Percentiles rank a stretch among this genome's conserved stretches.
Conservation (phyloP, 2,888 invertebrate species). For the Agriotes lineatus region DNA sequence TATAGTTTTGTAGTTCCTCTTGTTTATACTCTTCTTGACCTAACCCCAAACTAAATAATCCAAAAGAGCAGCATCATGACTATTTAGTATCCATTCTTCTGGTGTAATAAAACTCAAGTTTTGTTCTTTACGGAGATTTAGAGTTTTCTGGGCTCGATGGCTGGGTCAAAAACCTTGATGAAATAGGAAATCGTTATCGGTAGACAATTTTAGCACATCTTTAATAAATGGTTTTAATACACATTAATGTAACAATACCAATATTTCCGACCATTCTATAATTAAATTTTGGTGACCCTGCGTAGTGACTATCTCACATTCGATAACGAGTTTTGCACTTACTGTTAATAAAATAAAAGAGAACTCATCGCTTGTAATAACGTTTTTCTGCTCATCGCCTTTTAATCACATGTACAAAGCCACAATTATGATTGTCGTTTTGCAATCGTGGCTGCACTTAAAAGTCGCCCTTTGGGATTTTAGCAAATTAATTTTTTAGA, state of each 20-base stretch:
- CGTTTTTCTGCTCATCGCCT: no score
- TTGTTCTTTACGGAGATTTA: background rate
- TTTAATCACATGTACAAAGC: no score
- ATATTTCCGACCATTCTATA: no score
- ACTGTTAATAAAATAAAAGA: no score
- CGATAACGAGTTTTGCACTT: no score
- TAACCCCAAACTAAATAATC: background rate
- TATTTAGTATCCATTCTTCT: background rate
- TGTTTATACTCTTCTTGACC: background rate
- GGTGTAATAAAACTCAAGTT: background rate
- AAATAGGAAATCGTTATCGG: background rate
- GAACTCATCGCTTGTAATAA: no score
- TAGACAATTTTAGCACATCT: background rate
- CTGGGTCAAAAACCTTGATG: background rate
- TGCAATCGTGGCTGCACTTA: no score
- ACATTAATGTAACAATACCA: background rate
- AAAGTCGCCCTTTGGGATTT: no score
- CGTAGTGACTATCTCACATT: no score
- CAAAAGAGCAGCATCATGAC: background rate
- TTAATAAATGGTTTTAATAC: background rate
- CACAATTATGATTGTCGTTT: no score
- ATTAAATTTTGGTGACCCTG: no score
- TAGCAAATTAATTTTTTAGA: no score
- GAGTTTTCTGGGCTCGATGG: background rate
- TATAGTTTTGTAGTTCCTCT: background rate